Evolutionary conservation across 2,113 vertebrate genomes (phyloP), one percentile per base, ranked within the genome.

Genomic region (Anarrhichthys ocellatus): DNA sequence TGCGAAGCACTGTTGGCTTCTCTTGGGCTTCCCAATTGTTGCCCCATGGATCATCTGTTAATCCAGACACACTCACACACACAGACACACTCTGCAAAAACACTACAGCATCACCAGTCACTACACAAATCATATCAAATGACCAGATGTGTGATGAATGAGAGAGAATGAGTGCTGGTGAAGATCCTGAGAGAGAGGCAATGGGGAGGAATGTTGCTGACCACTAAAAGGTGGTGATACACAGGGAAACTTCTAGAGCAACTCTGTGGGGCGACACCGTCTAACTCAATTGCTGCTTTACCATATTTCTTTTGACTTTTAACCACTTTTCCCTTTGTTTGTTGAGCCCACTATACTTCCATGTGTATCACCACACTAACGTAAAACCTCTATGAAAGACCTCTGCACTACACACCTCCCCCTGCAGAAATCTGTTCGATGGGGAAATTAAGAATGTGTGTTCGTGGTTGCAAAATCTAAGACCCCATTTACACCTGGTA

Each of bases 131-230:
- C 76, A 88, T 76, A 85, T 66, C 84, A 79, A 72, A 73, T 75
- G 76, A 83, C 75, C 59, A 58, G 75, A 87, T 87, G 84, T 38
- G 46, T 46, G 81, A 87, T 76, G 73, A 22, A 88, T 91, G 89
- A 82, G 40, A 81, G 70, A 86, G 78, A 50, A 89, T 88, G 87
- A 80, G 65, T 65, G 70, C 81, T 54, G 74, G 81, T 87, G 82
- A 79, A 83, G 67, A 80, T 81, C 72, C 73, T 6, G 18, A 85
- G 66, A 81, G 66, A 80, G 63, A 54, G 73, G 76, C 81, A 58
- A 80, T 88, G 89, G 58, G 42, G 78, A 82, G 70, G 67, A 81
- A 84, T 84, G 74, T 50, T 69, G 61, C 42, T 81, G 79, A 87
- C 59, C 46, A 61, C 2, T 71, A 18, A 63, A 44, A 82, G 24